Evolutionary conservation across 2,888 invertebrate genomes (phyloP).

Genomic region (Acleris holmiana): DNA sequence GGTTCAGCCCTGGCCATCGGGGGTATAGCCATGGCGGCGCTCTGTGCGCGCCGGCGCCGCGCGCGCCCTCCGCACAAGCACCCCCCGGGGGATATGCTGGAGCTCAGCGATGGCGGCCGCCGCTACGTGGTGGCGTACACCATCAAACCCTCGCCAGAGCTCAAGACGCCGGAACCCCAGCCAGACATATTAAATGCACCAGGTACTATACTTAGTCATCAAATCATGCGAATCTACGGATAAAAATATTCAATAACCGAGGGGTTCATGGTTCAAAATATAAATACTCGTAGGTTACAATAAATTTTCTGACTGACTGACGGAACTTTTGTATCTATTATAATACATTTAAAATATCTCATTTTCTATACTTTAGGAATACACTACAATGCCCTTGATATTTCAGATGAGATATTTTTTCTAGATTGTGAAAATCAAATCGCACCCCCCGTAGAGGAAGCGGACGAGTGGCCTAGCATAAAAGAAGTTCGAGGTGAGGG

Average conservation of each 20-base stretch:
- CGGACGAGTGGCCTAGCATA: constrained; percentile 78
- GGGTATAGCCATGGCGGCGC: constrained; percentile 65
- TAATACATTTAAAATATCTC: neutral
- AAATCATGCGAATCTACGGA: too few relatives aligned
- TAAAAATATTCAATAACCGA: too few relatives aligned
- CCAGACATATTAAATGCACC: constrained; percentile 92
- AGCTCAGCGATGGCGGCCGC: constrained; percentile 90
- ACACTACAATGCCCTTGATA: constrained; percentile 17
- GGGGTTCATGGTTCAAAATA: too few relatives aligned
- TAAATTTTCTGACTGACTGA: too few relatives aligned
- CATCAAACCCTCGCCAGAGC: constrained; percentile 87
- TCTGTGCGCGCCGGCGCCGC: constrained; percentile 66
- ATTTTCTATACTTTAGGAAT: neutral
- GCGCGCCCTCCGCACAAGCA: constrained; percentile 72
- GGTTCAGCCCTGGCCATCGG: constrained; percentile 66
- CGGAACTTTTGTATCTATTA: neutral
- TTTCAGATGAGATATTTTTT: constrained; percentile 38
- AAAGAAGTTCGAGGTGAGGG: constrained; percentile 74
- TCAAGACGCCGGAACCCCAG: constrained; percentile 86
- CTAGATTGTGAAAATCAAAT: constrained; percentile 70
- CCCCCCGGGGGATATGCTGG: constrained; percentile 83
- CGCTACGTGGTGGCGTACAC: constrained; percentile 94
- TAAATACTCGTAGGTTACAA: too few relatives aligned
- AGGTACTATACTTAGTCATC: too few relatives aligned
- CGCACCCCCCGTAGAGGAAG: constrained; percentile 59